Percentiles rank a stretch among this genome's conserved stretches.
Evolutionary conservation across 2,888 invertebrate genomes (phyloP).

Genomic region (Dicranocentrus wangi): DNA sequence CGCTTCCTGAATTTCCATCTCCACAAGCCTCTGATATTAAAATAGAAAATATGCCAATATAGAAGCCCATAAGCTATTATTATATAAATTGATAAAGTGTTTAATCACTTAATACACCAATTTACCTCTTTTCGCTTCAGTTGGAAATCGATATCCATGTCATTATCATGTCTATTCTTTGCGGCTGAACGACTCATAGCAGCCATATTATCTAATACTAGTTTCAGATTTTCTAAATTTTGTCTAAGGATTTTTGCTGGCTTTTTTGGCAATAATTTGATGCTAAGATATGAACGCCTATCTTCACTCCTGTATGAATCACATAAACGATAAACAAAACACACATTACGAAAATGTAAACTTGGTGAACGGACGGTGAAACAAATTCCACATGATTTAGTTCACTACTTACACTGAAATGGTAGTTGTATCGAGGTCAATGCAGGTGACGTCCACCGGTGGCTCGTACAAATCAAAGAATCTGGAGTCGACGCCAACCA

Average conservation of each 20-base stretch:
- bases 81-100: too few species aligned
- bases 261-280: conserved; percentile 89
- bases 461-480: conserved; percentile 98
- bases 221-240: conserved; percentile 82
- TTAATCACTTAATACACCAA: background rate
- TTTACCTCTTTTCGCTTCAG: conserved; percentile 81
- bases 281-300: conserved; percentile 83
- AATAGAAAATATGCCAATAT: background rate
- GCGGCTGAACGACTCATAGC: conserved; percentile 58
- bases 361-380: background rate
- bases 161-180: conserved; percentile 74
- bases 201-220: conserved; percentile 67
- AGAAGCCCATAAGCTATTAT: too few species aligned
- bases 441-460: conserved; percentile 96
- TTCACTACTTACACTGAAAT: conserved; percentile 86
- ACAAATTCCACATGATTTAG: too few species aligned
- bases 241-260: conserved; percentile 87
- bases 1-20: conserved; percentile 96
- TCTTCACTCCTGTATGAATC: conserved; percentile 85
- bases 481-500: conserved; percentile 96
- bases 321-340: background rate
- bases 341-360: background rate
- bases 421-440: conserved; percentile 97
- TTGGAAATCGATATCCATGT: conserved; percentile 87
- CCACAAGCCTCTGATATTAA: conserved; percentile 83